Evolutionary conservation across 2,113 vertebrate species (phyloP).

Genomic region (Mungos mungo): DNA sequence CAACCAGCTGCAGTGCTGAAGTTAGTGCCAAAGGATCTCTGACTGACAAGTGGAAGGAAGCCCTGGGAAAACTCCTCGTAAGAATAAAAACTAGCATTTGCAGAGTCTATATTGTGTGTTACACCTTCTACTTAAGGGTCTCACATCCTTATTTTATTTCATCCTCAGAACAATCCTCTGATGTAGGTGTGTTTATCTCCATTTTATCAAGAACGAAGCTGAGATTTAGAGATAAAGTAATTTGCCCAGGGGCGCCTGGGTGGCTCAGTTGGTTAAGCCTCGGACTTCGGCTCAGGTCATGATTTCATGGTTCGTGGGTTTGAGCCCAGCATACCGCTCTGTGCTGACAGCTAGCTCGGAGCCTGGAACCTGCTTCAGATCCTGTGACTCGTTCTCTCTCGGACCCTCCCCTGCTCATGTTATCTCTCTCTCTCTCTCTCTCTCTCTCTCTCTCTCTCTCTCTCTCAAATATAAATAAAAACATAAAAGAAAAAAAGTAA

Average conservation of each 20-base stretch:
- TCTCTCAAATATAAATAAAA: too few relatives aligned
- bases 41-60: not conserved
- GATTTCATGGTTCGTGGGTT: too few relatives aligned
- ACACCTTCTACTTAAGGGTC: not conserved
- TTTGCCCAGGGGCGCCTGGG: not conserved
- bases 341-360: too few relatives aligned
- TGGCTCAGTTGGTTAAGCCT: too few relatives aligned
- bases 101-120: not conserved
- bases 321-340: too few relatives aligned
- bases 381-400: too few relatives aligned
- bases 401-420: too few relatives aligned
- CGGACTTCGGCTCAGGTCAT: too few relatives aligned
- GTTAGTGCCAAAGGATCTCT: not conserved
- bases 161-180: not conserved
- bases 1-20: not conserved
- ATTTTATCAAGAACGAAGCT: slow-evolving; percentile 35
- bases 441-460: too few relatives aligned
- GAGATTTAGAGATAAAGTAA: slow-evolving; percentile 17
- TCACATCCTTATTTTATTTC: not conserved
- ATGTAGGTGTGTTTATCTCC: not conserved
- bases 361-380: too few relatives aligned
- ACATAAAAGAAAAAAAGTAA: not conserved
- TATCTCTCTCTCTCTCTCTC: too few relatives aligned
- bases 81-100: not conserved
- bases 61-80: not conserved